Conservation (phyloP, 2,888 invertebrate species). For the Drosophila parthenogenetica region DNA sequence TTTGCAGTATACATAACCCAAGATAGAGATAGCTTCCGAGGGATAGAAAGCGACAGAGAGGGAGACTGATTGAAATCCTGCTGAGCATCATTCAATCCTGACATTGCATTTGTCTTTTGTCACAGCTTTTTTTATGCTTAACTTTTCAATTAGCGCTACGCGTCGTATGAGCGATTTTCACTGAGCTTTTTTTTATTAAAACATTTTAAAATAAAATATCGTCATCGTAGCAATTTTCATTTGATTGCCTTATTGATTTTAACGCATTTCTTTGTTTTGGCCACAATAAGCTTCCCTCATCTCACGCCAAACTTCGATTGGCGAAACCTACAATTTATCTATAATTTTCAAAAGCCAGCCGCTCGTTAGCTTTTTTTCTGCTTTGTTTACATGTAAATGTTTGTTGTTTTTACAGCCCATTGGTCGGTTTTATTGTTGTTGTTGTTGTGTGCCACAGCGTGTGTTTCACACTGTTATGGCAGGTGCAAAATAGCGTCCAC, state of each 20-base stretch:
- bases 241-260: conserved; percentile 19
- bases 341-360: conserved; percentile 49
- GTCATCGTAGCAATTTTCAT: neutral
- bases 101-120: conserved; percentile 57
- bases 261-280: conserved; percentile 1
- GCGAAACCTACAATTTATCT: conserved; percentile 53
- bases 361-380: conserved; percentile 23
- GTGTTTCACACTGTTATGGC: conserved; percentile 53
- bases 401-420: conserved; percentile 70
- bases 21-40: neutral
- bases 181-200: neutral
- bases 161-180: conserved; percentile 35
- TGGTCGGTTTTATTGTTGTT: neutral
- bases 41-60: neutral
- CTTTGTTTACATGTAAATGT: conserved; percentile 43
- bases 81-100: conserved; percentile 43
- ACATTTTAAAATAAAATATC: neutral
- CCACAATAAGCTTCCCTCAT: neutral
- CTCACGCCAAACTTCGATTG: neutral
- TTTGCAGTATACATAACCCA: conserved; percentile 51
- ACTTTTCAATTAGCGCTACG: conserved; percentile 54
- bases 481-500: conserved; percentile 66
- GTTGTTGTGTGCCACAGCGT: neutral
- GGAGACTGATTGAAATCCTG: conserved; percentile 9
- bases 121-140: conserved; percentile 39